Conservation (phyloP, 2,888 invertebrate genomes). For the Monoplex corrugatus region DNA sequence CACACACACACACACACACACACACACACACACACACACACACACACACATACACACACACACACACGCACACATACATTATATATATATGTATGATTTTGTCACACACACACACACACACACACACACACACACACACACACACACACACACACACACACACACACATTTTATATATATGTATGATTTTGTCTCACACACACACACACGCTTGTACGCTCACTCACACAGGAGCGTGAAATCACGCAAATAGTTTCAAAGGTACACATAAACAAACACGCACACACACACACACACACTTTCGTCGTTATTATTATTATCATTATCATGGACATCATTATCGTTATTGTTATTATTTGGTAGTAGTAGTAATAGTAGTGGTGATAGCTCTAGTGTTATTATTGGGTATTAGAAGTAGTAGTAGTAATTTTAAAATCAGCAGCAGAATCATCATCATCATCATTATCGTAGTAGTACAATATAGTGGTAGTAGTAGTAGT, state of each 20-base stretch:
- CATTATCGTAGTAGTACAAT: too few relatives aligned
- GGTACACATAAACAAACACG: not conserved
- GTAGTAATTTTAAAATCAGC: too few relatives aligned
- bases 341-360: too few relatives aligned
- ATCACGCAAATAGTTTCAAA: not conserved
- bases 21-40: too few relatives aligned
- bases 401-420: too few relatives aligned
- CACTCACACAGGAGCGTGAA: too few relatives aligned
- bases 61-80: not conserved
- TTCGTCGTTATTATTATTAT: not conserved
- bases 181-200: not conserved
- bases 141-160: not conserved
- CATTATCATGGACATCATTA: not conserved
- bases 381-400: too few relatives aligned
- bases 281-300: not conserved
- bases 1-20: too few relatives aligned
- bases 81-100: not conserved
- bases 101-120: not conserved
- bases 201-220: not conserved
- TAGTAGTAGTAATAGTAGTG: too few relatives aligned
- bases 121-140: constrained; percentile 7
- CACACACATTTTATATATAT: not conserved
- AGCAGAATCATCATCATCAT: too few relatives aligned
- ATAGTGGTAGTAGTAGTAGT: too few relatives aligned
- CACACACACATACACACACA: too few relatives aligned